phyloP scores from a whole-genome alignment of 2,888 invertebrate species.

The Clitarchus hookeri region DNA sequence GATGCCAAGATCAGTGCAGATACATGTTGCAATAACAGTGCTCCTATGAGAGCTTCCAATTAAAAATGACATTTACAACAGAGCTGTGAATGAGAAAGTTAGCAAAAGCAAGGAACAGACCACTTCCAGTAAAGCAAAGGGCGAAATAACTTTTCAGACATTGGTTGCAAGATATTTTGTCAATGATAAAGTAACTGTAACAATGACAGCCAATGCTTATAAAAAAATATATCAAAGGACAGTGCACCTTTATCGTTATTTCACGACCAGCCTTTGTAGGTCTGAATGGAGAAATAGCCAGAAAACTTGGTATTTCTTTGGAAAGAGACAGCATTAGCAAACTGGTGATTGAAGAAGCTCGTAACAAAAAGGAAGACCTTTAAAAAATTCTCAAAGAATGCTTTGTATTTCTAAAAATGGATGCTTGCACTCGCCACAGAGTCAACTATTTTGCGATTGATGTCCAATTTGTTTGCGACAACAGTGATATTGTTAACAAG shows the following conservation, averaged over 20 bases:
- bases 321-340: neutral
- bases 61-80: slow-evolving; percentile 5
- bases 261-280: neutral
- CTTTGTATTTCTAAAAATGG: neutral
- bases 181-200: neutral
- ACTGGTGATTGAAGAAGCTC: neutral
- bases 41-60: neutral
- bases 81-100: slow-evolving; percentile 18
- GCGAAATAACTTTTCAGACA: neutral
- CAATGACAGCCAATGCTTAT: neutral
- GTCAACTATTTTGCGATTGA: slow-evolving; percentile 1
- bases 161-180: neutral
- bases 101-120: slow-evolving; percentile 1
- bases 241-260: slow-evolving; percentile 3
- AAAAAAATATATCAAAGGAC: neutral
- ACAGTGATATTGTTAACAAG: neutral
- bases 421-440: neutral
- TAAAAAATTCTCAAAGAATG: too few species aligned
- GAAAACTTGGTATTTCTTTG: slow-evolving; percentile 9
- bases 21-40: neutral
- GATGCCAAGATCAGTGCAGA: neutral
- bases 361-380: too few species aligned
- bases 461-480: slow-evolving; percentile 3
- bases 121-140: neutral
- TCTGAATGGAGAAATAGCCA: neutral